Percentiles rank a stretch among this genome's conserved stretches.
Evolutionary conservation across 2,888 invertebrate genomes (phyloP).

Genomic region (Hyles lineata): DNA sequence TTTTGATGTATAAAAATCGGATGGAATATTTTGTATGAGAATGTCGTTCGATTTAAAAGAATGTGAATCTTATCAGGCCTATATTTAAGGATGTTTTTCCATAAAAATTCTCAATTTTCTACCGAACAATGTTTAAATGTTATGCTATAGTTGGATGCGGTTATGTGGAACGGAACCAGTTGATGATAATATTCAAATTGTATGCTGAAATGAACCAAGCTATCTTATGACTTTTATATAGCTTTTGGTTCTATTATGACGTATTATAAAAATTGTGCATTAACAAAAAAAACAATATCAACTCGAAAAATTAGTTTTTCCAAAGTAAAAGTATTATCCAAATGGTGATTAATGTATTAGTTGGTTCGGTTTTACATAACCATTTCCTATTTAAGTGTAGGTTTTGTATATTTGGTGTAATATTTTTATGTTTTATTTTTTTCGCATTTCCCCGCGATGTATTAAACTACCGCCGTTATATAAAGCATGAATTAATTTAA

Average conservation of each 20-base stretch:
- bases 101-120: constrained; percentile 22
- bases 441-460: constrained; percentile 20
- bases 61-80: constrained; percentile 25
- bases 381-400: constrained; percentile 46
- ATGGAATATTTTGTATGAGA: constrained; percentile 1
- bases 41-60: neutral
- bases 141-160: constrained; percentile 21
- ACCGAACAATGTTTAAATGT: constrained; percentile 26
- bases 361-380: constrained; percentile 6
- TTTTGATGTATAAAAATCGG: constrained; percentile 1
- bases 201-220: too few relatives aligned
- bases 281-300: too few relatives aligned
- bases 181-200: neutral
- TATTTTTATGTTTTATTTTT: constrained; percentile 41
- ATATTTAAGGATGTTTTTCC: constrained; percentile 24
- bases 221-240: neutral
- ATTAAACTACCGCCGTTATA: constrained; percentile 3
- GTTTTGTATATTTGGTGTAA: constrained; percentile 54
- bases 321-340: neutral
- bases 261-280: neutral
- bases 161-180: neutral
- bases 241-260: neutral
- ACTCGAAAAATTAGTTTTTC: too few relatives aligned
- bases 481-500: constrained; percentile 23
- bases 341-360: neutral